These are phyloP conservation scores for Thunnus albacares DNA, from an alignment of 2,797 vertebrate species.

Conservation along the genomic window DNA sequence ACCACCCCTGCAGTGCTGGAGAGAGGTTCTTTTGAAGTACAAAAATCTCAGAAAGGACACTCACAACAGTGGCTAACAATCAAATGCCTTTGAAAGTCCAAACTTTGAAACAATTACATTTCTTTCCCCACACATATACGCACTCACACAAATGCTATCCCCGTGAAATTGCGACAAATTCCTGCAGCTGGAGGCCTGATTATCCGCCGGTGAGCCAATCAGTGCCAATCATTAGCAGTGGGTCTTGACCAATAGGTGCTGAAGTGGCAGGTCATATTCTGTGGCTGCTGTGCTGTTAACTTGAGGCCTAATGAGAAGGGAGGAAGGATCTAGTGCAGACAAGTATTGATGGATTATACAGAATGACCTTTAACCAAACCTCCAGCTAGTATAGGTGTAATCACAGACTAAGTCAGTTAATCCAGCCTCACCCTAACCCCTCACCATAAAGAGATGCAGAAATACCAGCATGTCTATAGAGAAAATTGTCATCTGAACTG, in stretches of 20 bases:
- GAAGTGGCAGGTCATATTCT: constrained; percentile 28
- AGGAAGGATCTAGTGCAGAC: constrained; percentile 15
- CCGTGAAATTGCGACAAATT: constrained; percentile 27
- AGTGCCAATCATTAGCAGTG: constrained; percentile 19
- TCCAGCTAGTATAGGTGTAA: constrained; percentile 50
- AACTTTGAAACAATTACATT: constrained; percentile 23
- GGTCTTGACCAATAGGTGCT: constrained; percentile 31
- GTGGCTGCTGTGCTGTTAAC: constrained; percentile 7
- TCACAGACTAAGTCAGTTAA: constrained; percentile 61
- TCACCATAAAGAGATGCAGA: constrained; percentile 33
- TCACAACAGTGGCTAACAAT: constrained; percentile 53
- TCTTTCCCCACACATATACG: neutral
- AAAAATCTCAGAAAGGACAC: constrained; percentile 54
- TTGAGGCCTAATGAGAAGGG: constrained; percentile 41
- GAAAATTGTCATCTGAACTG: constrained; percentile 40
- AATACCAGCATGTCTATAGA: constrained; percentile 33
- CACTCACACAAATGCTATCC: neutral
- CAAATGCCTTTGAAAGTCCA: constrained; percentile 46
- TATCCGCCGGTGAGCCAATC: constrained; percentile 38
- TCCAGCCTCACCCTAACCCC: constrained; percentile 2
- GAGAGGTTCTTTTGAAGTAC: constrained; percentile 65
- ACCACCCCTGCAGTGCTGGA: constrained; percentile 45
- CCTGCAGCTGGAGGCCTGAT: constrained; percentile 29
- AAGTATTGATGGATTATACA: constrained; percentile 54
- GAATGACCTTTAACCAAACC: constrained; percentile 62